These are phyloP conservation scores for Ceraclea dissimilis DNA, from an alignment of 2,888 invertebrate species.

Conservation along the genomic window DNA sequence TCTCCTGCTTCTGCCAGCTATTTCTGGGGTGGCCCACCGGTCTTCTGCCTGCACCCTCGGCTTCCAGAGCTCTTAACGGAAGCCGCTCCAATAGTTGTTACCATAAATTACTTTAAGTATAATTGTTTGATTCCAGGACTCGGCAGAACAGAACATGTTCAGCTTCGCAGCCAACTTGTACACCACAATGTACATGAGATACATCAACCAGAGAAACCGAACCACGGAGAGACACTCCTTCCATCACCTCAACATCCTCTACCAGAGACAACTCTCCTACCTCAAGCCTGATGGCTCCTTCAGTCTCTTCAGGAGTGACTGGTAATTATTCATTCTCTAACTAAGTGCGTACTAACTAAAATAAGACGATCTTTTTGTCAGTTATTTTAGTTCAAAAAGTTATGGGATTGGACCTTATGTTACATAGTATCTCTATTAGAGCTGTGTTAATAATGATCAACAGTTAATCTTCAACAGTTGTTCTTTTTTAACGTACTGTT, in stretches of 20 bases:
- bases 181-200: conserved; percentile 82
- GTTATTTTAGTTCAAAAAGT: too few species aligned
- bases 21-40: too few species aligned
- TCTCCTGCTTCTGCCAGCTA: too few species aligned
- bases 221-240: conserved; percentile 76
- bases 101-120: too few species aligned
- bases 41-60: too few species aligned
- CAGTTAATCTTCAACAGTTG: too few species aligned
- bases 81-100: too few species aligned
- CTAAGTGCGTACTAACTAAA: too few species aligned
- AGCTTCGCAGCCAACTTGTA: conserved; percentile 93
- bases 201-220: conserved; percentile 80
- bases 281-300: conserved; percentile 89
- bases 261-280: conserved; percentile 85
- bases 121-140: conserved; percentile 50
- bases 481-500: background rate
- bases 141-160: conserved; percentile 93
- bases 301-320: conserved; percentile 84
- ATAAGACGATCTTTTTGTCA: too few species aligned
- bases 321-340: conserved; percentile 51
- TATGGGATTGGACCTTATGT: too few species aligned
- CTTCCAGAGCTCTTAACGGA: too few species aligned
- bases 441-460: too few species aligned
- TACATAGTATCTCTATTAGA: background rate
- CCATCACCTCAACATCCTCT: conserved; percentile 80